Evolutionary conservation across 2,888 invertebrate species (phyloP), one percentile per base, ranked within the genome.

Genomic region (Lamellibrachia columna): DNA sequence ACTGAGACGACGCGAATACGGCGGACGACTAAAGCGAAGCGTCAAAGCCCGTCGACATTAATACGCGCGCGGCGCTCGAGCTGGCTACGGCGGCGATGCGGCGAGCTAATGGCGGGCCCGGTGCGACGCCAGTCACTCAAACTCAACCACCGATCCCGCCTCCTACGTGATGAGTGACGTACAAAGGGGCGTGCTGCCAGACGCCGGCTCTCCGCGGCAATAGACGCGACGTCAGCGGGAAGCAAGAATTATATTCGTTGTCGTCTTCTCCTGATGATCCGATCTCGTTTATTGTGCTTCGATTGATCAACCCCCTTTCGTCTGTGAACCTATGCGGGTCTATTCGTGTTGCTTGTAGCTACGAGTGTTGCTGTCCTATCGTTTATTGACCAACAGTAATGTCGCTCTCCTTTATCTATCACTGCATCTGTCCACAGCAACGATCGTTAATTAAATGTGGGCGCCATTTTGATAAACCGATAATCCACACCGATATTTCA

Each of bases 1-100:
- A 75, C 15, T 6, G 75, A 75, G 75, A 75, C 75, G 75, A 75
- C 22, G 15, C 75, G 75, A 6, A 22, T 22, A 75, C 75, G 22
- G 75, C 75, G 75, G 75, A 22, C 75, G 75, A 75, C 75, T 75
- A 75, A 75, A 75, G 75, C 75, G 22, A 75, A 75, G 75, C 75
- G 75, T 75, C 75, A 75, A 75, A 75, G 75, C 15, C 15, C 75
- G 22, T 6, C 75, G 75, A 75, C 75, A 75, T 75, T 75, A 75
- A 75, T 75, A 75, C 75, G 75, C 75, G 22, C 75, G 22, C 75
- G 75, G 75, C 75, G 6, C 6, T 15, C 22, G 75, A 15, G 75
- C 75, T 15, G 75, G 75, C 75, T 4, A 15, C 6, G 22, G 22
- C 22, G n/a, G 22, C 15, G 75, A 75, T 1, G 75, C 75, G 15